These are phyloP conservation scores for Melanerpes formicivorus DNA, from an alignment of 2,113 vertebrate species.

Conservation along the genomic window DNA sequence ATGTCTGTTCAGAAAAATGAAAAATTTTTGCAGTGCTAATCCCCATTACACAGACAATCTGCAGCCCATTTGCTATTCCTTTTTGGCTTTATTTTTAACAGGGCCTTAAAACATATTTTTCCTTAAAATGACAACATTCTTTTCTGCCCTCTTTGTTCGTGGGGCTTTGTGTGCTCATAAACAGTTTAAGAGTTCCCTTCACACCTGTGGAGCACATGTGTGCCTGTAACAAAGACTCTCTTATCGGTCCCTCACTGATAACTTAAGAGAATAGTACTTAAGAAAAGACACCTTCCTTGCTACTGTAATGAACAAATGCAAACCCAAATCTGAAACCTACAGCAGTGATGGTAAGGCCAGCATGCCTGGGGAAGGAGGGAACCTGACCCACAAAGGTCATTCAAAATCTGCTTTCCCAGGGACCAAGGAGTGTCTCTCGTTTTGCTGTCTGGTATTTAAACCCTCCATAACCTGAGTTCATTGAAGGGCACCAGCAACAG, in stretches of 20 bases:
- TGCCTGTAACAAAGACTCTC: slow-evolving; percentile 2
- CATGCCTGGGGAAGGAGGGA: neutral
- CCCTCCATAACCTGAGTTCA: neutral
- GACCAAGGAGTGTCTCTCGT: neutral
- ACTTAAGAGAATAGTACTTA: neutral
- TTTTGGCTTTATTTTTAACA: slow-evolving; percentile 58
- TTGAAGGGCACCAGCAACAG: neutral
- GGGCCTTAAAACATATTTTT: slow-evolving; percentile 65
- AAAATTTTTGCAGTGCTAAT: slow-evolving; percentile 12
- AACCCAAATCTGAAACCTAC: neutral
- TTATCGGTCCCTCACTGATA: slow-evolving; percentile 17
- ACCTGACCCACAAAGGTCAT: neutral
- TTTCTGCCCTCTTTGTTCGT: slow-evolving; percentile 52
- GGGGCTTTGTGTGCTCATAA: slow-evolving; percentile 57
- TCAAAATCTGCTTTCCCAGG: neutral
- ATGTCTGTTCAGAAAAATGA: neutral
- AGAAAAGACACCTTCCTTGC: neutral
- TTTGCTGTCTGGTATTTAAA: neutral
- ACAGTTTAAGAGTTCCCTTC: slow-evolving; percentile 57
- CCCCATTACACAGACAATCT: slow-evolving; percentile 15
- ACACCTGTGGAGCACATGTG: slow-evolving; percentile 59
- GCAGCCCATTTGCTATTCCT: slow-evolving; percentile 6
- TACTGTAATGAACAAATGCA: neutral
- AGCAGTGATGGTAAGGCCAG: neutral
- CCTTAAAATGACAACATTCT: slow-evolving; percentile 59